Conservation (phyloP, 2,797 vertebrate genomes). For the Bradypodion ventrale region DNA sequence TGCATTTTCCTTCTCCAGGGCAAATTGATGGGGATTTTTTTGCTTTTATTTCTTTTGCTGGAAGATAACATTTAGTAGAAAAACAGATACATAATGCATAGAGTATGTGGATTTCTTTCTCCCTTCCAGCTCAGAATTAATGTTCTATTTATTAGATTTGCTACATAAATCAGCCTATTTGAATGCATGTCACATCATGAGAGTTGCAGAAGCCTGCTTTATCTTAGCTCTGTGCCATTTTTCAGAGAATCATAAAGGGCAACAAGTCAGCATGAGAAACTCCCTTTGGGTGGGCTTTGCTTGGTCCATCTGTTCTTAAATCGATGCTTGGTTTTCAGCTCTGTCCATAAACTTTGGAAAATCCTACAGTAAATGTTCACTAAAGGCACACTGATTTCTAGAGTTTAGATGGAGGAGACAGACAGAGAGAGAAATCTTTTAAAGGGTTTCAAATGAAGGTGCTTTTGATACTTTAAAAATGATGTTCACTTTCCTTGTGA, state of each 20-base stretch:
- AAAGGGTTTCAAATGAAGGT: background rate
- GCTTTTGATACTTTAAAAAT: background rate
- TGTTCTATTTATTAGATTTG: conserved; percentile 73
- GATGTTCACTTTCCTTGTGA: background rate
- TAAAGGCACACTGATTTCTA: conserved; percentile 36
- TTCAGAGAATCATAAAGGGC: conserved; percentile 68
- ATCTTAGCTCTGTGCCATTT: conserved; percentile 59
- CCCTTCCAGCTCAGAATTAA: conserved; percentile 69
- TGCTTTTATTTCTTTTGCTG: background rate
- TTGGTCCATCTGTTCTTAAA: conserved; percentile 73
- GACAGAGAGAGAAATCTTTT: background rate
- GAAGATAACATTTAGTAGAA: conserved; percentile 65
- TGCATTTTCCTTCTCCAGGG: conserved; percentile 31
- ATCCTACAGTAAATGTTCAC: conserved; percentile 53
- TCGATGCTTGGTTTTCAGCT: conserved; percentile 57
- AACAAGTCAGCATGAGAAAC: conserved; percentile 50
- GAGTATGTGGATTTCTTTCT: conserved; percentile 45
- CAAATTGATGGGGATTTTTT: conserved; percentile 38
- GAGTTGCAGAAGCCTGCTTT: conserved; percentile 66
- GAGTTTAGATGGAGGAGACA: conserved; percentile 27
- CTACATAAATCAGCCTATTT: conserved; percentile 76
- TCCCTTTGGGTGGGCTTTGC: conserved; percentile 67
- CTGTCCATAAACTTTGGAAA: conserved; percentile 46
- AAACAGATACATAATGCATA: conserved; percentile 73
- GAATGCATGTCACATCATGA: conserved; percentile 72